Conservation (phyloP, 1,140 invertebrate genomes). For the Caenorhabditis tropicalis region DNA sequence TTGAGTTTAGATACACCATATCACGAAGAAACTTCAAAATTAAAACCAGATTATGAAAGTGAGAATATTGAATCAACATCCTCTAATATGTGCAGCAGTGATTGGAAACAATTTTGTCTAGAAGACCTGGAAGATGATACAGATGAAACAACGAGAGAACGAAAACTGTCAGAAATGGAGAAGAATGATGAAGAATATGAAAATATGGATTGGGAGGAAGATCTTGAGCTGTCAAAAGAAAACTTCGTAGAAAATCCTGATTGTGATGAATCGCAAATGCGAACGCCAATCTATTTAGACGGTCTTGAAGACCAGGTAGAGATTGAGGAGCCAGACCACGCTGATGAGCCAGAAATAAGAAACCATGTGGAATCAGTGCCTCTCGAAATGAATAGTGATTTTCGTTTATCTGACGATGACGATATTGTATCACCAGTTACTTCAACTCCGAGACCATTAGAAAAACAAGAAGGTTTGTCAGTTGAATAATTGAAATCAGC, state of each 20-base stretch:
- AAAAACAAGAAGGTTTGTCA: not conserved
- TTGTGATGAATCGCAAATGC: not conserved
- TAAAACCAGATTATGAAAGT: too few species aligned
- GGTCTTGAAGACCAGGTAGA: not conserved
- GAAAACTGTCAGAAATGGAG: not conserved
- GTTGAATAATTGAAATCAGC: not conserved
- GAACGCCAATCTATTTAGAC: not conserved
- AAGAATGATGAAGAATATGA: not conserved
- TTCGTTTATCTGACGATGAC: not conserved
- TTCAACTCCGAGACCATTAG: not conserved
- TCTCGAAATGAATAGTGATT: conserved; percentile 26
- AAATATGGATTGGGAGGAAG: not conserved
- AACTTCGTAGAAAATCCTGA: not conserved
- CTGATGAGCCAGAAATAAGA: too few species aligned
- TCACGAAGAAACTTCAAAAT: not conserved
- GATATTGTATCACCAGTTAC: not conserved
- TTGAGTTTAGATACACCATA: not conserved
- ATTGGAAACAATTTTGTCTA: conserved; percentile 28
- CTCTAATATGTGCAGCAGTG: too few species aligned
- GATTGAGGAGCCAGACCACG: not conserved
- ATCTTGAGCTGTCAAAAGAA: not conserved
- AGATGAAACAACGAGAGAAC: not conserved
- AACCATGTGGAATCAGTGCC: not conserved
- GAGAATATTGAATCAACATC: too few species aligned
- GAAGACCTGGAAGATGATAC: conserved; percentile 9